These are phyloP conservation scores for Ovis aries DNA, from an alignment of 2,113 vertebrate species.

Conservation along the genomic window DNA sequence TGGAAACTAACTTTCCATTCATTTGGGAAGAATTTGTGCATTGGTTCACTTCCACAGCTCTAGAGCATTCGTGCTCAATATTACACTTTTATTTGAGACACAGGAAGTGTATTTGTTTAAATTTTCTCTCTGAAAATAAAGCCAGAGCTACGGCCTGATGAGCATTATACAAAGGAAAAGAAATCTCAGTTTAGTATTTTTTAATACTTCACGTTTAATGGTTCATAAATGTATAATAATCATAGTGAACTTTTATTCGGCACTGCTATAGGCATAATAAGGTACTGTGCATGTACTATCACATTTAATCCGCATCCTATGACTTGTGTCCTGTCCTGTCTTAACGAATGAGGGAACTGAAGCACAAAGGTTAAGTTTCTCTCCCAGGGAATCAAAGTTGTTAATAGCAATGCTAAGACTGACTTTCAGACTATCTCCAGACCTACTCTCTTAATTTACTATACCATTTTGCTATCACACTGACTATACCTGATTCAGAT, in stretches of 20 bases:
- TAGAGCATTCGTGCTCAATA: background rate
- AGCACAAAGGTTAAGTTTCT: background rate
- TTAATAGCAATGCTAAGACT: background rate
- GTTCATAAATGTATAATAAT: background rate
- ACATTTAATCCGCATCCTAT: background rate
- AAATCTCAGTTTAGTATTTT: background rate
- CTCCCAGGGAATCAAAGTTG: background rate
- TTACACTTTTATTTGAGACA: background rate
- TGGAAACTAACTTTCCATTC: background rate
- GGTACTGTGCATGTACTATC: background rate
- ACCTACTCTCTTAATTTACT: background rate
- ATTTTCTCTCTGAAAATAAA: background rate
- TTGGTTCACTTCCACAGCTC: background rate
- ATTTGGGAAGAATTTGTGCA: background rate
- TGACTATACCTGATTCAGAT: background rate
- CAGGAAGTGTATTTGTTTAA: background rate
- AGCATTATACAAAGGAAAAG: background rate
- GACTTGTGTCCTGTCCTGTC: background rate
- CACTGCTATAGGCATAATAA: background rate
- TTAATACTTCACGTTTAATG: background rate
- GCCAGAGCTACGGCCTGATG: background rate
- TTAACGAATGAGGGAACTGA: background rate
- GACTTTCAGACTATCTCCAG: background rate
- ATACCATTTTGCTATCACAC: background rate
- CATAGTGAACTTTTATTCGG: background rate